Conservation (phyloP, 2,797 vertebrate species). For the Gymnopithys bicolor region DNA sequence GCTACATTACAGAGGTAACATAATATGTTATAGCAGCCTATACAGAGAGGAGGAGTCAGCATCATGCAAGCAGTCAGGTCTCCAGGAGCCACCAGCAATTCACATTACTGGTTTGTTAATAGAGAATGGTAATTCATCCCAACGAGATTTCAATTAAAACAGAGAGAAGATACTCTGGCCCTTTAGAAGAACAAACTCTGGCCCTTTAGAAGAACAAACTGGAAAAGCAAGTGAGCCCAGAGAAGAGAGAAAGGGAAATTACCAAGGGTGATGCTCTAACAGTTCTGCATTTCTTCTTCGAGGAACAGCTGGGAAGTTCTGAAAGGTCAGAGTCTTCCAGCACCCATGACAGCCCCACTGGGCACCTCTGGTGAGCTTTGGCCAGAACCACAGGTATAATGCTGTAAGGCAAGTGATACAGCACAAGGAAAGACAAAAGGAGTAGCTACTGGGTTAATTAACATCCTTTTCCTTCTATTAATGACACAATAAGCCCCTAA, state of each 20-base stretch:
- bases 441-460: neutral
- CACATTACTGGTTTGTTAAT: neutral
- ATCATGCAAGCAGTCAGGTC: neutral
- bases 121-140: neutral
- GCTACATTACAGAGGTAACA: neutral
- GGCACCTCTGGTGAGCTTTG: neutral
- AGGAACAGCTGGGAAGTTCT: neutral
- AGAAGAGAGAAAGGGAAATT: neutral
- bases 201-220: neutral
- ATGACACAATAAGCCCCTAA: neutral
- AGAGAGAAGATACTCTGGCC: neutral
- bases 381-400: neutral
- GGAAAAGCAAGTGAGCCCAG: neutral
- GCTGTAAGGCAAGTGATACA: neutral
- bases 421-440: neutral
- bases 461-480: neutral
- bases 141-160: neutral
- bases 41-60: neutral
- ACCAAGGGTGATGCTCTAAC: neutral
- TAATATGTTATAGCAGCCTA: neutral
- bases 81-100: neutral
- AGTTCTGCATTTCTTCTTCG: neutral
- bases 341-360: rapidly evolving
- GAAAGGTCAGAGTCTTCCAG: neutral
- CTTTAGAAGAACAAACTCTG: neutral